Conservation (phyloP, 1,140 invertebrate species). For the Drosophila rhopaloa region DNA sequence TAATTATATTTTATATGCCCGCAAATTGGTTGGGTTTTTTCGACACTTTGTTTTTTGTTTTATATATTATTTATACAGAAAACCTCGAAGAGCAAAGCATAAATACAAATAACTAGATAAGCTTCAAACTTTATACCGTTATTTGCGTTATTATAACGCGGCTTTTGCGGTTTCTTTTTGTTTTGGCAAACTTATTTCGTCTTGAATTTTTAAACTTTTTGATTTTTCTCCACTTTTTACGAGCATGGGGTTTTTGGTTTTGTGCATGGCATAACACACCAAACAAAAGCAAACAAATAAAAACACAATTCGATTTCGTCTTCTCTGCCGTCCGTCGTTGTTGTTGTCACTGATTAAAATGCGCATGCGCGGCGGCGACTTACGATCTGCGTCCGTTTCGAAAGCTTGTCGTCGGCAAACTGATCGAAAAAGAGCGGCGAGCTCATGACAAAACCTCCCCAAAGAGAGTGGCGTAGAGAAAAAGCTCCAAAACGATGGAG, state of each 20-base stretch:
- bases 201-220: conserved; percentile 40
- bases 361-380: conserved; percentile 60
- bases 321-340: conserved; percentile 16
- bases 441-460: conserved; percentile 49
- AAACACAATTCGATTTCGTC: conserved; percentile 44
- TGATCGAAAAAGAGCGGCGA: conserved; percentile 42
- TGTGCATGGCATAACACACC: conserved; percentile 47
- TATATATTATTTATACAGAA: conserved; percentile 15
- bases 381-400: conserved; percentile 60
- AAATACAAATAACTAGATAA: conserved; percentile 48
- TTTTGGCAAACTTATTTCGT: conserved; percentile 35
- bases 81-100: conserved; percentile 5
- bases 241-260: conserved; percentile 16
- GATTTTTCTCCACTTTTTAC: conserved; percentile 46
- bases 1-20: conserved; percentile 60
- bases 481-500: conserved; percentile 19
- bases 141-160: conserved; percentile 19
- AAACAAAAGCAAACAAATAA: conserved; percentile 60
- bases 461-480: conserved; percentile 27
- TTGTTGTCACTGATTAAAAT: conserved; percentile 38
- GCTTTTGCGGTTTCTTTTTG: conserved; percentile 46
- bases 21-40: conserved; percentile 46
- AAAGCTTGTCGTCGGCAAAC: conserved; percentile 51
- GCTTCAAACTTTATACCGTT: conserved; percentile 55
- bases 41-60: conserved; percentile 15